Evolutionary conservation across 2,113 vertebrate genomes (phyloP), one percentile per base, ranked within the genome.

Genomic region (Uria aalge): DNA sequence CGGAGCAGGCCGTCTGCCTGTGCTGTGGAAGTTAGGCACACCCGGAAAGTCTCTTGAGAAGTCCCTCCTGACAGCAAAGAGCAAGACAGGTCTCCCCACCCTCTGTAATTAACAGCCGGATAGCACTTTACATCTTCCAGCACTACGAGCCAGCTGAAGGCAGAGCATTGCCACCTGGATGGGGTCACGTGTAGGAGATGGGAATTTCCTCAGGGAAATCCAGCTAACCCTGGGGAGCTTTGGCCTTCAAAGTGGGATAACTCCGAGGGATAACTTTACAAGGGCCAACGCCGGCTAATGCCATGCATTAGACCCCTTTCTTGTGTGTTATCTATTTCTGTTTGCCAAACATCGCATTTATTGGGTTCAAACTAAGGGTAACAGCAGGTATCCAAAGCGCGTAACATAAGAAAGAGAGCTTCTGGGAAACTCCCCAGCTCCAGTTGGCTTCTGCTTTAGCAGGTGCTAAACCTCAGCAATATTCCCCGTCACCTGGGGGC

Each of bases 361-460:
- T 9, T 71, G 43, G 60, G 79, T 93, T 95, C 92, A 95, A 93
- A 86, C 76, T 32, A 78, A 92, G 82, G 79, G 52, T 71, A 91
- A 78, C 83, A 93, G 86, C 64, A 89, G 81, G 76, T 68, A 81
- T 48, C 24, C 30, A 20, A 74, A 83, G 29, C 16, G 27, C 9
- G 6, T 45, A 47, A 85, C 74, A 85, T 4, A 68, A 90, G 57
- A 85, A 88, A 62, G 24, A 91, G 85, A 86, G 80, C 53, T 68
- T 48, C 69, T 75, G 57, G 55, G 64, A 86, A 73, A 38, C 11
- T 78, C 80, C 50, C 23, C 36, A 36, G 69, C 53, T 57, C 66
- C 1, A 3, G n/a, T 15, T 66, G 1, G 3, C 50, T 91, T 69
- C 60, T 86, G 88, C 36, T 50, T 52, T 59, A 64, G 80, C 74